These are phyloP conservation scores for Hyles lineata DNA, from an alignment of 2,888 invertebrate genomes.

Conservation along the genomic window DNA sequence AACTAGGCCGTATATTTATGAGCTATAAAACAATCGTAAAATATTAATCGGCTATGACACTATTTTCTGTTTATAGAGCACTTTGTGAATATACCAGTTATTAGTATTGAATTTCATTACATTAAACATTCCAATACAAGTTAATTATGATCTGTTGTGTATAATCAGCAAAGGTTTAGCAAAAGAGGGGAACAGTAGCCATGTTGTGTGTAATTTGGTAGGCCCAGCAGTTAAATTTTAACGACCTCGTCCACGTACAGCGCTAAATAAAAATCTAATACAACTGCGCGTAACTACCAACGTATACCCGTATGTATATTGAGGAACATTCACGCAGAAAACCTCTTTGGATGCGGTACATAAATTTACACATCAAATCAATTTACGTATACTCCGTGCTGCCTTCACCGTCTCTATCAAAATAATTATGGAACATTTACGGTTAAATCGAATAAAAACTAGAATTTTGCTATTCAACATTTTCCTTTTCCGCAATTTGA, in stretches of 20 bases:
- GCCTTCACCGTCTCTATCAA: background rate
- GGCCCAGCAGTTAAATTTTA: slow-evolving; percentile 61
- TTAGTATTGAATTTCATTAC: background rate
- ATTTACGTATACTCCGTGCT: slow-evolving; percentile 23
- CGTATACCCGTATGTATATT: background rate
- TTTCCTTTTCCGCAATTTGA: too few relatives aligned
- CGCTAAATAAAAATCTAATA: slow-evolving; percentile 56
- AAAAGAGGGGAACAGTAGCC: slow-evolving; percentile 17
- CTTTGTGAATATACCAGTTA: background rate
- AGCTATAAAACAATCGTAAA: background rate
- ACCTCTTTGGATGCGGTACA: slow-evolving; percentile 48
- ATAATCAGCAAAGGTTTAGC: slow-evolving; percentile 11
- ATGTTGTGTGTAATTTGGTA: slow-evolving; percentile 36
- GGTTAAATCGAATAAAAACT: background rate
- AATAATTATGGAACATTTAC: background rate
- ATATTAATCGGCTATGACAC: slow-evolving; percentile 3
- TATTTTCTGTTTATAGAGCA: background rate
- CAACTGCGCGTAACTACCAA: slow-evolving; percentile 11
- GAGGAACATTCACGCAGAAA: slow-evolving; percentile 36
- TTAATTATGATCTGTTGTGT: background rate
- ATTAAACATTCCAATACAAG: background rate
- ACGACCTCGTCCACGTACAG: slow-evolving; percentile 54
- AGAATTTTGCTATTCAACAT: too few relatives aligned
- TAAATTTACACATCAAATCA: slow-evolving; percentile 36
- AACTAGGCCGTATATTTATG: too few relatives aligned